Conservation (phyloP, 2,888 invertebrate species). For the Quadriops clusia region DNA sequence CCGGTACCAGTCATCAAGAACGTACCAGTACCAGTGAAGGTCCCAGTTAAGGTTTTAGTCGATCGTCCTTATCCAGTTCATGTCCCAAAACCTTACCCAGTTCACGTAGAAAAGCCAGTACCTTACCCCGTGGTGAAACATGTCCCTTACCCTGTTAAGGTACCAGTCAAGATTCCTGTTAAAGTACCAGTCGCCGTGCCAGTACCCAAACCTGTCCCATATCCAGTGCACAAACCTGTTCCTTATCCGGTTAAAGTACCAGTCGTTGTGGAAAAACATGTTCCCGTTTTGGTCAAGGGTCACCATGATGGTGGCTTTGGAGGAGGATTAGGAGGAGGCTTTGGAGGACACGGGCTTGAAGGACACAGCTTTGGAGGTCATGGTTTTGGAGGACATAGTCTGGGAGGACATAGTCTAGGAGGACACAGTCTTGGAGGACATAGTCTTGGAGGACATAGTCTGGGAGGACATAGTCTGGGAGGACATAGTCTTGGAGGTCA, state of each 20-base stretch:
- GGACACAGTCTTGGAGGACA: slow-evolving; percentile 4
- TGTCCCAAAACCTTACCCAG: slow-evolving; percentile 37
- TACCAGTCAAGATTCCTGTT: slow-evolving; percentile 31
- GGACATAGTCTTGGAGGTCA: slow-evolving; percentile 1
- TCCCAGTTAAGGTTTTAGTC: slow-evolving; percentile 26
- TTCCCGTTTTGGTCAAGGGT: slow-evolving; percentile 22
- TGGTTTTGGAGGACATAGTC: slow-evolving; percentile 18
- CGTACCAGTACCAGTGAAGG: slow-evolving; percentile 38
- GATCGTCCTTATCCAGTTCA: slow-evolving; percentile 37
- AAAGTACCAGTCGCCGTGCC: slow-evolving; percentile 23
- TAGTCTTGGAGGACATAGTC: slow-evolving; percentile 1
- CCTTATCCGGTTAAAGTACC: slow-evolving; percentile 38
- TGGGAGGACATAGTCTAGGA: slow-evolving; percentile 18
- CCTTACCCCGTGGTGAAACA: slow-evolving; percentile 41
- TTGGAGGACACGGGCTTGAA: slow-evolving; percentile 5
- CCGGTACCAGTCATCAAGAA: slow-evolving; percentile 47
- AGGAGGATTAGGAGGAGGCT: slow-evolving; percentile 10
- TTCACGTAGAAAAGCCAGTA: slow-evolving; percentile 40
- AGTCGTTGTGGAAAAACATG: slow-evolving; percentile 32
- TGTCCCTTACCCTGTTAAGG: slow-evolving; percentile 33
- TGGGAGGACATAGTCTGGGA: background rate
- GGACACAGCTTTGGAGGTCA: slow-evolving; percentile 12
- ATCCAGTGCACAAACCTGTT: slow-evolving; percentile 33
- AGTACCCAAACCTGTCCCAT: slow-evolving; percentile 26
- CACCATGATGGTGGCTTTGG: slow-evolving; percentile 17